Evolutionary conservation across 92 coral and sea anemone genomes (phyloP).

Genomic region (Parazoanthus swiftii): DNA sequence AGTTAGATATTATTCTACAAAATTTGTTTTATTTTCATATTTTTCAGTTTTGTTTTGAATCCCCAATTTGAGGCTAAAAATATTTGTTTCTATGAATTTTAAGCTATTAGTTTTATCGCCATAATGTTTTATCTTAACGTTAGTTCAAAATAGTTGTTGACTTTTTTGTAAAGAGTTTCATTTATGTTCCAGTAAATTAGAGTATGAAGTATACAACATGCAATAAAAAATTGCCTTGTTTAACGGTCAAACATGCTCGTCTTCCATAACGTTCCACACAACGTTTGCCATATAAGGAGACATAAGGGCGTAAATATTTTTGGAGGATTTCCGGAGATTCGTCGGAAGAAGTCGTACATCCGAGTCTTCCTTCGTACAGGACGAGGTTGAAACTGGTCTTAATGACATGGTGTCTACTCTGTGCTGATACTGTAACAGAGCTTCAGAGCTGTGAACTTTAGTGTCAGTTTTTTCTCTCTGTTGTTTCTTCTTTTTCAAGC

Average conservation of each 20-base stretch:
- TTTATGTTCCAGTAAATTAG: neutral
- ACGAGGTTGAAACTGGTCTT: neutral
- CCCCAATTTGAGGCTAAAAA: too few species aligned
- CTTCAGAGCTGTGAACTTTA: neutral
- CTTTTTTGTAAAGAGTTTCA: too few species aligned
- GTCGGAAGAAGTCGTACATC: slow-evolving; percentile 69
- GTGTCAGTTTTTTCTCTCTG: neutral
- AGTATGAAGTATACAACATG: neutral
- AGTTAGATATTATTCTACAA: too few species aligned
- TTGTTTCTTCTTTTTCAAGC: neutral
- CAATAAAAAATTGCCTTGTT: neutral
- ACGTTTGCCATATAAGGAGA: slow-evolving; percentile 78
- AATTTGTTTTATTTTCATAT: too few species aligned
- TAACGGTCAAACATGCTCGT: slow-evolving; percentile 44
- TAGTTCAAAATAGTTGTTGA: too few species aligned
- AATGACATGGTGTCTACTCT: neutral
- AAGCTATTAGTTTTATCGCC: too few species aligned
- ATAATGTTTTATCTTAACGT: too few species aligned
- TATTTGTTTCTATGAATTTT: too few species aligned
- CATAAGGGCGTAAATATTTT: slow-evolving; percentile 62
- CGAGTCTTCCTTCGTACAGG: neutral
- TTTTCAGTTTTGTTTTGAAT: too few species aligned
- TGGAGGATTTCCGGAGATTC: slow-evolving; percentile 51
- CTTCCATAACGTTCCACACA: slow-evolving; percentile 78
- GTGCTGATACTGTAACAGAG: slow-evolving; percentile 7